phyloP scores from a whole-genome alignment of 2,888 invertebrate genomes.

The Pasiphila rectangulata region DNA sequence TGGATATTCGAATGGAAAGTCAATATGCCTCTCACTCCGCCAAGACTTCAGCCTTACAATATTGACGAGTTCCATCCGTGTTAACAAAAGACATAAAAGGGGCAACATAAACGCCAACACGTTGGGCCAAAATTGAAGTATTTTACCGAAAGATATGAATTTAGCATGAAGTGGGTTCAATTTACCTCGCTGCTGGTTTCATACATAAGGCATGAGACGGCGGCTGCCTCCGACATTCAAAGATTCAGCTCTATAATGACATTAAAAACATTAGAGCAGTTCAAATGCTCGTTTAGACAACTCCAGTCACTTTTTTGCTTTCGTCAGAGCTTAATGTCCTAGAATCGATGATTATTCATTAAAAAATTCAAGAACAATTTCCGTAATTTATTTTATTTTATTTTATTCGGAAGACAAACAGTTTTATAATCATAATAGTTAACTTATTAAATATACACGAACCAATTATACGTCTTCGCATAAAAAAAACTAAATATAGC shows the following conservation, averaged over 20 bases:
- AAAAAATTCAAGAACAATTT: background rate
- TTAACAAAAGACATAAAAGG: conserved; percentile 6
- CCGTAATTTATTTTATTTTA: background rate
- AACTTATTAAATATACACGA: too few relatives aligned
- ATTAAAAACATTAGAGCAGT: background rate
- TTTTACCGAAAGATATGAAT: conserved; percentile 46
- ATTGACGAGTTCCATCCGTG: background rate
- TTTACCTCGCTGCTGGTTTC: conserved; percentile 41
- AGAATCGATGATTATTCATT: too few relatives aligned
- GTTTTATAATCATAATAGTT: too few relatives aligned
- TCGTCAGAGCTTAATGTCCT: too few relatives aligned
- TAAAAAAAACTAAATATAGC: too few relatives aligned
- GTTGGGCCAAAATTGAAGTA: conserved; percentile 37
- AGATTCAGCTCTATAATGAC: conserved; percentile 7
- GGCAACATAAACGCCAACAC: conserved; percentile 6
- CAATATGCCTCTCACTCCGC: too few relatives aligned
- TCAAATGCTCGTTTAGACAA: background rate
- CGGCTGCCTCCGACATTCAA: conserved; percentile 35
- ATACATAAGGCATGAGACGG: conserved; percentile 60
- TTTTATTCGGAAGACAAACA: too few relatives aligned
- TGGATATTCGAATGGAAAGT: too few relatives aligned
- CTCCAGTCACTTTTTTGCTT: too few relatives aligned
- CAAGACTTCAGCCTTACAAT: background rate
- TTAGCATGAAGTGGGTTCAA: conserved; percentile 45
- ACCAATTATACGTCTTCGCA: too few relatives aligned